Evolutionary conservation across 2,113 vertebrate species (phyloP), one percentile per base, ranked within the genome.

Genomic region (Toxotes jaculatrix): DNA sequence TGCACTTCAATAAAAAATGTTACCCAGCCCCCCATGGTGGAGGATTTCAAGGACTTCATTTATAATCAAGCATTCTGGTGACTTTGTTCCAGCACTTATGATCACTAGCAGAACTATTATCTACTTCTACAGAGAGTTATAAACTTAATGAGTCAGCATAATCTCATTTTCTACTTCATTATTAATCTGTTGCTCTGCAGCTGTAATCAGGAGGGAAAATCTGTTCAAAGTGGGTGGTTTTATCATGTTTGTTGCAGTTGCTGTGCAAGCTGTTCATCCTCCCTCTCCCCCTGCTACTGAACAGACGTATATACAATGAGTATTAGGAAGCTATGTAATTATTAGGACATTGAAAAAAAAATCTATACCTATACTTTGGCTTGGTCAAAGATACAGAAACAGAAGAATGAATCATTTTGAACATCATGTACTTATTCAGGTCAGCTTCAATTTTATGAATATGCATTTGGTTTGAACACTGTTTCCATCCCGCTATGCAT

Each of bases 91-190:
- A 49, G 77, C 74, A 49, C 55, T 90, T 86, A 88, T 38, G 84
- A 84, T 88, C 79, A 63, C 79, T 49, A 7, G 56, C 62, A 80
- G 86, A 88, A 77, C 70, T 76, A 89, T 93, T 90, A 89, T 80
- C 74, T 72, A 45, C 81, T 78, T 75, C 90, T 87, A 74, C 80
- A 68, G 90, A 91, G 91, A 79, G 61, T 80, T 80, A 75, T 93
- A 86, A 91, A 91, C 77, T 72, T 91, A 91, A 92, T 86, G 88
- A 86, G 70, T 90, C 74, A 77, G 79, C 74, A 86, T 91, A 86
- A 90, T 92, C 83, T 87, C 40, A 87, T 93, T 87, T 91, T 79
- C 90, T 86, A 55, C 80, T 93, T 87, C 86, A 90, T 94, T 92
- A 93, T 90, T 92, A 89, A 93, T 92, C 47, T 83, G 67, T 38